Conservation (phyloP, 2,113 vertebrate species). For the Neodontobutis hainanensis region DNA sequence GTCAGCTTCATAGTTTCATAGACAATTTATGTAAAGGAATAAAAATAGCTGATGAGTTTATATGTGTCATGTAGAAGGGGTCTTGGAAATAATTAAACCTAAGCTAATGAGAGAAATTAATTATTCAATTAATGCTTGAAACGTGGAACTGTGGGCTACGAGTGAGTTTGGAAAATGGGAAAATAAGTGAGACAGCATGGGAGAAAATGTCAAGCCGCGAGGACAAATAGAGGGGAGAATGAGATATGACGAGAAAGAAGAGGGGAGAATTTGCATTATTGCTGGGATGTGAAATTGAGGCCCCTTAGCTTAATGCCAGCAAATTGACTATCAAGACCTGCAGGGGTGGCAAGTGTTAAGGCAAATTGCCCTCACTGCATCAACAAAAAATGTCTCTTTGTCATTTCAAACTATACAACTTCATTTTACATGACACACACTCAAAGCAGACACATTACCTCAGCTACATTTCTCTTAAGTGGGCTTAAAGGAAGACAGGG, state of each 20-base stretch:
- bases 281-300: conserved; percentile 67
- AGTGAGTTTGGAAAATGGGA: conserved; percentile 59
- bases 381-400: conserved; percentile 58
- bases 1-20: conserved; percentile 67
- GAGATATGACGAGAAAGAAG: conserved; percentile 51
- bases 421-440: conserved; percentile 32
- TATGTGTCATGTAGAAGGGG: conserved; percentile 45
- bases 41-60: conserved; percentile 72
- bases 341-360: conserved; percentile 38
- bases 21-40: conserved; percentile 68
- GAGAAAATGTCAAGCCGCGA: conserved; percentile 64
- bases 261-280: conserved; percentile 54
- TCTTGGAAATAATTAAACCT: conserved; percentile 76
- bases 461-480: conserved; percentile 24
- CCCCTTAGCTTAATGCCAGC: conserved; percentile 60
- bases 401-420: conserved; percentile 60
- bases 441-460: conserved; percentile 48
- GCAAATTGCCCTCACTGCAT: conserved; percentile 59
- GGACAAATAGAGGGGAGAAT: conserved; percentile 61
- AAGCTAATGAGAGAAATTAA: conserved; percentile 77
- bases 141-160: conserved; percentile 53
- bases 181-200: conserved; percentile 51
- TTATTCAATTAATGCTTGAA: conserved; percentile 77
- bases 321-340: conserved; percentile 66
- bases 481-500: conserved; percentile 15